phyloP scores from a whole-genome alignment of 37 sponge, comb jelly and placozoan genomes.

The Geodia barretti region DNA sequence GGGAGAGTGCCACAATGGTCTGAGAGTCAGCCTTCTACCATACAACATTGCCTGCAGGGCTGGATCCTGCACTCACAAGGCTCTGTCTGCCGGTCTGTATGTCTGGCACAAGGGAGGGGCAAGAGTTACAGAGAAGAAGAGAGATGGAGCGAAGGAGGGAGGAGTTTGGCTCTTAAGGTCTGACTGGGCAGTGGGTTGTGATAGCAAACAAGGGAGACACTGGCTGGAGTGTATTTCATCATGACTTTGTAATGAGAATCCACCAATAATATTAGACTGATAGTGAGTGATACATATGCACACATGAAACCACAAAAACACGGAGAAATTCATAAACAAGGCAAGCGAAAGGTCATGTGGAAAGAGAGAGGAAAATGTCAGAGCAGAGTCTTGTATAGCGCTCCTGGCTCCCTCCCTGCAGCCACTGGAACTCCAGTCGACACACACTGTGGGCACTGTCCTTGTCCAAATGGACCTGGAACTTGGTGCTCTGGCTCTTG shows the following conservation, averaged over 20 bases:
- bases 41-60: conserved; percentile 19
- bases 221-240: conserved; percentile 21
- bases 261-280: no score
- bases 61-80: not conserved
- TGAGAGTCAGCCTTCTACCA: conserved; percentile 45
- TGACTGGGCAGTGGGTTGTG: conserved; percentile 13
- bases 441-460: conserved; percentile 8
- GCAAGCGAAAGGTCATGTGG: no score
- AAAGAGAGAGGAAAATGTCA: conserved; percentile 13
- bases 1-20: conserved; percentile 6
- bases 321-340: no score
- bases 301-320: no score
- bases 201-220: not conserved
- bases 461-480: conserved; percentile 38
- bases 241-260: no score
- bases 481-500: not conserved
- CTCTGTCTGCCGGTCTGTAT: not conserved
- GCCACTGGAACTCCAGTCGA: conserved; percentile 50
- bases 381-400: conserved; percentile 31
- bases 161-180: conserved; percentile 30
- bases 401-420: conserved; percentile 34
- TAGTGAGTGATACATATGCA: no score
- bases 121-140: not conserved
- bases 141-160: conserved; percentile 16
- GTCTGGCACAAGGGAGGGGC: conserved; percentile 53